These are phyloP conservation scores for Peromyscus nudipes DNA, from an alignment of 2,797 vertebrate genomes.

Conservation along the genomic window DNA sequence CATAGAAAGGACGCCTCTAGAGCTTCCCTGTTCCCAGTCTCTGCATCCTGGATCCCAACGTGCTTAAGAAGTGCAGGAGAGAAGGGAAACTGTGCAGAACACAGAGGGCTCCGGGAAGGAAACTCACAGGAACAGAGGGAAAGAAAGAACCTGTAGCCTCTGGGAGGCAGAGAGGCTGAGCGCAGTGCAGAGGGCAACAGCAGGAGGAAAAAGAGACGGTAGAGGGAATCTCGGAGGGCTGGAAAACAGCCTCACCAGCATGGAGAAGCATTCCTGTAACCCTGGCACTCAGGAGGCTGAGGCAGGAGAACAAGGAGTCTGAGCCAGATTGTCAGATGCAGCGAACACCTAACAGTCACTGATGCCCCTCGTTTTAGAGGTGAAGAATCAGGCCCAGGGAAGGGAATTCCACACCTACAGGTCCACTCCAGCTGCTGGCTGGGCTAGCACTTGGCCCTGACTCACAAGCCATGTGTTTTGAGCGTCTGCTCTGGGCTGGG, in stretches of 20 bases:
- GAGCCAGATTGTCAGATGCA: background rate
- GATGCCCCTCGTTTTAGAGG: background rate
- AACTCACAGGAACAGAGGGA: background rate
- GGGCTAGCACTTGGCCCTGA: background rate
- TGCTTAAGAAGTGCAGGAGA: background rate
- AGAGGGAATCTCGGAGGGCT: background rate
- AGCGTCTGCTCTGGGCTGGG: background rate
- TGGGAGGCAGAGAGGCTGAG: background rate
- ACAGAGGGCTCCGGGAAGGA: background rate
- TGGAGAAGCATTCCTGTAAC: background rate
- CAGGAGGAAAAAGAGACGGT: background rate
- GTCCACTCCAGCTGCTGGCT: background rate
- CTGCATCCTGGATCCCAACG: background rate
- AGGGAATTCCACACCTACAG: background rate
- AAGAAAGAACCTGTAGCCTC: background rate
- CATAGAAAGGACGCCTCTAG: background rate
- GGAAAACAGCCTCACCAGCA: too few species aligned
- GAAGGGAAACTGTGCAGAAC: background rate
- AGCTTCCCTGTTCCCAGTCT: background rate
- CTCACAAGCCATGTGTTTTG: background rate
- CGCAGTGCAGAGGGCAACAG: background rate
- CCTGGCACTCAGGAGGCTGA: background rate
- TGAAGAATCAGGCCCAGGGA: constrained; percentile 37
- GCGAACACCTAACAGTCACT: background rate
- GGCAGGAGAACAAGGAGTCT: background rate